phyloP scores from a whole-genome alignment of 2,113 vertebrate species.

The Pontoporia blainvillei region DNA sequence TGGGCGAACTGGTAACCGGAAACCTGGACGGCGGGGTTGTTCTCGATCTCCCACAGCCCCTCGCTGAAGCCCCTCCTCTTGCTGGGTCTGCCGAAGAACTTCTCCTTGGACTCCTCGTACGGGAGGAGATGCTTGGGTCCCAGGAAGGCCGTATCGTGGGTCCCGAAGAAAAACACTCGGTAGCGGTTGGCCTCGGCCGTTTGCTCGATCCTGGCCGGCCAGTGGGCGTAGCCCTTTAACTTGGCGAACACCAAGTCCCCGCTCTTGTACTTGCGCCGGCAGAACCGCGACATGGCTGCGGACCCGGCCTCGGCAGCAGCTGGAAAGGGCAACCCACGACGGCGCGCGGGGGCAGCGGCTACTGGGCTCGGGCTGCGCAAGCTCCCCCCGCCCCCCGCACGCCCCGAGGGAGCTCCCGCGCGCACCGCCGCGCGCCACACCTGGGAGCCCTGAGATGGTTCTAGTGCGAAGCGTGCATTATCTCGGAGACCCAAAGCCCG shows the following conservation, averaged over 20 bases:
- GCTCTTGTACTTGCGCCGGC: not conserved
- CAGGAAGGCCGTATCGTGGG: constrained; percentile 92
- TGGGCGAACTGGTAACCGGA: constrained; percentile 78
- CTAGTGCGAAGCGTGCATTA: fast-evolving
- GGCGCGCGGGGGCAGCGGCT: not conserved
- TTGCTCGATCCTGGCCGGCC: constrained; percentile 86
- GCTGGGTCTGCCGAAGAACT: constrained; percentile 89
- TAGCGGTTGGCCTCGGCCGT: constrained; percentile 89
- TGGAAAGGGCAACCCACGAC: not conserved
- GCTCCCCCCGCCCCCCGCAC: fast-evolving
- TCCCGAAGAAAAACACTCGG: constrained; percentile 94
- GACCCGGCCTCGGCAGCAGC: not conserved
- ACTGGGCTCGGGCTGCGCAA: not conserved
- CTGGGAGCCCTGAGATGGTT: not conserved
- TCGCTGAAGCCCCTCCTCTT: constrained; percentile 92
- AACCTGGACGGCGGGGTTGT: constrained; percentile 88
- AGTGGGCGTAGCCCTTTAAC: constrained; percentile 62
- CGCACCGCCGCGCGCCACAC: not conserved
- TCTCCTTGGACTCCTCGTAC: constrained; percentile 90
- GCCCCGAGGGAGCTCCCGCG: not conserved
- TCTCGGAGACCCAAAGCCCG: fast-evolving
- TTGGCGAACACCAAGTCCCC: constrained; percentile 69
- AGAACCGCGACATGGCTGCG: constrained; percentile 13
- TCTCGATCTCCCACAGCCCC: constrained; percentile 94
- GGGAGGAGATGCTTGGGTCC: constrained; percentile 90